Base-by-base conservation (phyloP, 2,888 invertebrate species). In the Pyrocoelia pectoralis region DNA sequence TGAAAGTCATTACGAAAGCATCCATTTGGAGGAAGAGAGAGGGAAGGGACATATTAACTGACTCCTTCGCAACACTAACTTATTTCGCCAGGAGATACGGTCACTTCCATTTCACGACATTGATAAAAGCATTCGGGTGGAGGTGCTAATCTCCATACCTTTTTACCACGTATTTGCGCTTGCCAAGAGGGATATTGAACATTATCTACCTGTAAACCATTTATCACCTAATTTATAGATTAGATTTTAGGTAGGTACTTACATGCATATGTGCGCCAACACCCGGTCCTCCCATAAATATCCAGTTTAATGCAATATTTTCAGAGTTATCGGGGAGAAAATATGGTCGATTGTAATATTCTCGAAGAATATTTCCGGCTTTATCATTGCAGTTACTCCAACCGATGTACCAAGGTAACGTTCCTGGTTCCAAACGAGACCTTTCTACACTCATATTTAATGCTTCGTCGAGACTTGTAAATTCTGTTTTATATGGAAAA, bases 261-360 rank as follows among this genome's bases (percentile, higher is more conserved):
- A 97, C 97, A 80, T 98, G 98, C 92, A 98, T 91, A 73, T 96
- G 94, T 0, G 97, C 97, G 0, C 98, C 98, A 75, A 93, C 89
- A 0, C 97, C 97, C 0, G 94, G 91, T 24, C 93, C 95, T 0
- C 98, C 98, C 92, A 98, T 97, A 79, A 98, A 98, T 72, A 98
- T 92, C 97, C 97, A 98, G 81, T 96, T 97, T 0, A 94, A 89
- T 66, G 91, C 92, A 74, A 94, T 93, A 73, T 92, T 93, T 80
- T 97, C 97, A 0, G 97, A 92, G 0, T 88, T 88, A 29, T 81
- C 81, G 0, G 97, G 97, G 53, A 98, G 84, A 80, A 98, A 98
- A 78, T 97, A 97, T 0, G 97, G 97, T 28, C 90, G 84, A 1
- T 84, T 82, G 78, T 96, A 95, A 77, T 94, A 93, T 56, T 87